Evolutionary conservation across 2,888 invertebrate species (phyloP).

Genomic region (Scaptomyza parva): DNA sequence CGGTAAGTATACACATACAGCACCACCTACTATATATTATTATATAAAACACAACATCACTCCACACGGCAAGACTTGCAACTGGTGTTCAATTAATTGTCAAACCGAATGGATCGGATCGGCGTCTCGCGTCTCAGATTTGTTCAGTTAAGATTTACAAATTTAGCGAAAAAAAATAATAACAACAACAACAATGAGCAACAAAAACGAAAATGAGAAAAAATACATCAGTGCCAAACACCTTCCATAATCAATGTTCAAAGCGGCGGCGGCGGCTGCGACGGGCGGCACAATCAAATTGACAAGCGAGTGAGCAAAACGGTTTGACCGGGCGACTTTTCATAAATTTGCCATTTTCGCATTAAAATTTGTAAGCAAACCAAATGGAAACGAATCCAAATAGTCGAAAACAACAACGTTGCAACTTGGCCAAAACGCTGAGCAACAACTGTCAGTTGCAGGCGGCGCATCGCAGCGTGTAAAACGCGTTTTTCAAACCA

Average conservation of each 20-base stretch:
- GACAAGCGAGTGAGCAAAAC: conserved; percentile 75
- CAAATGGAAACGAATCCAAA: conserved; percentile 47
- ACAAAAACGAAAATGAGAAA: neutral
- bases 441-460: conserved; percentile 54
- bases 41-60: neutral
- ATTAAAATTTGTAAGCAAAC: conserved; percentile 80
- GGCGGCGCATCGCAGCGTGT: conserved; percentile 70
- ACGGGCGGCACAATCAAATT: conserved; percentile 63
- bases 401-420: conserved; percentile 10
- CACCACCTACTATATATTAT: neutral
- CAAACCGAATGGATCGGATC: conserved; percentile 25
- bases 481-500: conserved; percentile 53
- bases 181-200: neutral
- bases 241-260: conserved; percentile 72
- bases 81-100: conserved; percentile 60
- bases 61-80: neutral
- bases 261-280: conserved; percentile 48
- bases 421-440: conserved; percentile 29
- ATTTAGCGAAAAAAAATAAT: conserved; percentile 30
- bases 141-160: conserved; percentile 52
- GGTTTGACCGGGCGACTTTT: conserved; percentile 67
- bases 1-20: conserved; percentile 66
- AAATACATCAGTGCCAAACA: conserved; percentile 67
- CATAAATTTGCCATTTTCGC: conserved; percentile 83
- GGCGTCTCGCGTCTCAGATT: conserved; percentile 35